Base-by-base conservation (phyloP, 2,113 vertebrate genomes). In the Saimiri boliviensis region DNA sequence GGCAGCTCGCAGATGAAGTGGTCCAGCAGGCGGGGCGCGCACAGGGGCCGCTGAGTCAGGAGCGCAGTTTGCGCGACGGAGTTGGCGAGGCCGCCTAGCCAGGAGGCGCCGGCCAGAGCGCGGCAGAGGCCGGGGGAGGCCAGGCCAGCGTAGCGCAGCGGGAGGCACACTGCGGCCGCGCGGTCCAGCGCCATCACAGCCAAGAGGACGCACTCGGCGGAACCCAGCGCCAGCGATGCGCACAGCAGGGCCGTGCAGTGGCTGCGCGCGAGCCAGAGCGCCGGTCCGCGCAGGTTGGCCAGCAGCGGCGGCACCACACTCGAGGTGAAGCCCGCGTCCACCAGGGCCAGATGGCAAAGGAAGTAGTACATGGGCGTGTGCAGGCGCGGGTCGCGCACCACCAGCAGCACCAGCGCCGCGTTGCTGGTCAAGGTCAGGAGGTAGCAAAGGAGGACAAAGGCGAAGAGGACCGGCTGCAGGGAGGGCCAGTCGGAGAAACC, bases 361-460 rank as follows among this genome's bases (percentile, higher is more conserved):
- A 97, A 97, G 91, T 95, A 97, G 96, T 97, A 97, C 98, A 97
- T 93, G 56, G 97, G 97, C n/a, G 77, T 94, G 76, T 96, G 97
- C 32, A 97, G 91, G 17, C 91, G 87, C 11, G 27, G 84, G 35
- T 95, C 93, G 58, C 32, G 73, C 45, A 79, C 30, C 0, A 95
- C 95, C 92, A 98, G 85, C 40, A 97, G 23, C 54, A 83, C 89
- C 2, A 98, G 79, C 11, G 85, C 74, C 3, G 88, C 81, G 66
- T 97, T 97, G 54, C 97, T 97, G 0, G 27, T 40, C 52, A 98
- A 54, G 1, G 98, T 97, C 25, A 97, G 84, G 23, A 97, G 74
- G 52, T 95, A 96, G 88, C 98, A 86, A 11, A 95, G 80, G 12
- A 98, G 91, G 20, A 96, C 91, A 0, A 96, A 11, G 0, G 58